Evolutionary conservation across 2,797 vertebrate species (phyloP).

Genomic region (Dermochelys coriacea): DNA sequence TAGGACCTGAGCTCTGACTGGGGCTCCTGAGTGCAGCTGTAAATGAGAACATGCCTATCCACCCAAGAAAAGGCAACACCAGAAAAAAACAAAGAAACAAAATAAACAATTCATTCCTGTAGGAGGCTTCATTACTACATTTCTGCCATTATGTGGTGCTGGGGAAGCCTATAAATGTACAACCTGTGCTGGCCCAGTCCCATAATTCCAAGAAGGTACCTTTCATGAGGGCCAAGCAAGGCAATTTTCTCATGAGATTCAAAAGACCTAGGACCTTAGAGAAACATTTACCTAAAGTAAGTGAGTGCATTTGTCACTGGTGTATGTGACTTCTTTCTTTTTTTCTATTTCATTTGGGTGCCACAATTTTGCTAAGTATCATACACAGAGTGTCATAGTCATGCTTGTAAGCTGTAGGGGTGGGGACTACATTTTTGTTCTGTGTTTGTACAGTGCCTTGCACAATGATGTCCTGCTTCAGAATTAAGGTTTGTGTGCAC

Average conservation of each 20-base stretch:
- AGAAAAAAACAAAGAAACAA: not conserved
- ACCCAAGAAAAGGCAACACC: not conserved
- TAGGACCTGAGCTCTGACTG: not conserved
- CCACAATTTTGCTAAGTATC: not conserved
- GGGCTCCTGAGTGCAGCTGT: not conserved
- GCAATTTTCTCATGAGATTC: not conserved
- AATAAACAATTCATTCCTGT: not conserved
- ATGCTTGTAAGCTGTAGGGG: not conserved
- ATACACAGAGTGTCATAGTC: not conserved
- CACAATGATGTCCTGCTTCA: not conserved
- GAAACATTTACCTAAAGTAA: not conserved
- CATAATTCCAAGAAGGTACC: not conserved
- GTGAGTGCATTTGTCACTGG: not conserved
- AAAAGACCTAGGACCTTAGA: not conserved
- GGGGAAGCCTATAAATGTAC: not conserved
- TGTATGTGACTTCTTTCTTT: not conserved
- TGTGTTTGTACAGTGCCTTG: not conserved
- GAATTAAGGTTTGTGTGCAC: not conserved
- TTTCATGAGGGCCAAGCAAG: not conserved
- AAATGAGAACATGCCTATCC: not conserved
- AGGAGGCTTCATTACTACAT: not conserved
- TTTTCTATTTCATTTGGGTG: not conserved
- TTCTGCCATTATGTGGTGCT: not conserved
- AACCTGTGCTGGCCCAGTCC: not conserved
- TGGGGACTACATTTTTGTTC: not conserved